phyloP scores from a whole-genome alignment of 2,888 invertebrate species.

The Disparrhopalites patrizii region DNA sequence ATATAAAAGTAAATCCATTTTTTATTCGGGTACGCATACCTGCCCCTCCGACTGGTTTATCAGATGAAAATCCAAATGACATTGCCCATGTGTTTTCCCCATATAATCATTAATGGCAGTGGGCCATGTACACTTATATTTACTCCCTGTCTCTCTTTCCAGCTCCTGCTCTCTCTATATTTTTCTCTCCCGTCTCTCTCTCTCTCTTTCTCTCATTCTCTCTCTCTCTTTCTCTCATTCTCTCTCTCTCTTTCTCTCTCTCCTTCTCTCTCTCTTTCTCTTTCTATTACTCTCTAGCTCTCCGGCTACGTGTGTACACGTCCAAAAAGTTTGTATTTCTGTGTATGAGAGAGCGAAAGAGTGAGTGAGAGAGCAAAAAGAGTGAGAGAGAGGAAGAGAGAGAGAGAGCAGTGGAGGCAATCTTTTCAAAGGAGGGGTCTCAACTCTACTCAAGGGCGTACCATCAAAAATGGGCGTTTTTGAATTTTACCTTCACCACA shows the following conservation, averaged over 20 bases:
- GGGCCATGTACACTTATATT: constrained; percentile 10
- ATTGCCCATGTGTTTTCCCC: constrained; percentile 28
- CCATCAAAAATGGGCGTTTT: constrained; percentile 34
- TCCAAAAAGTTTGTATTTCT: no score
- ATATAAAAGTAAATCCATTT: constrained; percentile 22
- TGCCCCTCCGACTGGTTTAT: constrained; percentile 25
- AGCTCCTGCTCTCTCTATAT: not conserved
- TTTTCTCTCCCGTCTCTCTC: constrained; percentile 29
- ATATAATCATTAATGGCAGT: constrained; percentile 10
- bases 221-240: no score
- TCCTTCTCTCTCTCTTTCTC: no score
- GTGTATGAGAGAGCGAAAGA: not conserved
- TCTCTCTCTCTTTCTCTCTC: no score
- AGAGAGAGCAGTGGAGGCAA: constrained; percentile 25
- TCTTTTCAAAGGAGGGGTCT: constrained; percentile 30
- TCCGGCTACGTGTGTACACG: no score
- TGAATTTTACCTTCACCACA: constrained; percentile 23
- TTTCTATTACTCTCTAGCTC: no score
- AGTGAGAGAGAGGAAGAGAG: constrained; percentile 35
- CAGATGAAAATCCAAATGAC: constrained; percentile 27
- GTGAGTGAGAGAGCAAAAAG: constrained; percentile 7
- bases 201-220: no score
- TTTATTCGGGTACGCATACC: constrained; percentile 27
- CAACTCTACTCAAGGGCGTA: constrained; percentile 31
- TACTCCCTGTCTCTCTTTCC: not conserved